Conservation (phyloP, 2,888 invertebrate species). For the Lasioglossum leucozonium region DNA sequence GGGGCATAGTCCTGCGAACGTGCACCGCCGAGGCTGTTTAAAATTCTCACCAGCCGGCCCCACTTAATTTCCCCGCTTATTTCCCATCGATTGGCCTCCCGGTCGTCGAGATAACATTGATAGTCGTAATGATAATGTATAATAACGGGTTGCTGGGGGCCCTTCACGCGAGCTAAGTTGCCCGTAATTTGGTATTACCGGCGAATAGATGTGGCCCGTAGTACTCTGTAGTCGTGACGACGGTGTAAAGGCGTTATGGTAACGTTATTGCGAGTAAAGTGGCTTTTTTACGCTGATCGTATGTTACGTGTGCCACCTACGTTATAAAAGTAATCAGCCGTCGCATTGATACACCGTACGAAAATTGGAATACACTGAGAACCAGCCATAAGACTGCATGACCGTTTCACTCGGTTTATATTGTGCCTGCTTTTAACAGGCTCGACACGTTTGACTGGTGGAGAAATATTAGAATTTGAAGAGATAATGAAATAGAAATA, state of each 20-base stretch:
- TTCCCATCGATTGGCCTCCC: constrained; percentile 26
- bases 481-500: too few relatives aligned
- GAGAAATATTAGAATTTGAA: not conserved
- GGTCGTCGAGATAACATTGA: constrained; percentile 15
- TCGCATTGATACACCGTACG: not conserved
- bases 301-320: not conserved
- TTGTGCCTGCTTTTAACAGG: not conserved
- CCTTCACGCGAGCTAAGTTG: not conserved
- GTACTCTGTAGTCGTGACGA: constrained; percentile 1
- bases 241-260: constrained; percentile 8
- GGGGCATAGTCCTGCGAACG: not conserved
- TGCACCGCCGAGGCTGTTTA: constrained; percentile 5
- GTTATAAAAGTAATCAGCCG: not conserved
- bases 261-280: constrained; percentile 17
- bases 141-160: not conserved
- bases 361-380: not conserved
- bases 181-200: constrained; percentile 32
- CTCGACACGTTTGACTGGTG: not conserved
- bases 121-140: constrained; percentile 20
- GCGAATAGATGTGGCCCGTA: constrained; percentile 1
- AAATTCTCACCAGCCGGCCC: constrained; percentile 22
- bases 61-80: constrained; percentile 26
- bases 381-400: not conserved
- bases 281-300: constrained; percentile 7
- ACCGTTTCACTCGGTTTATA: not conserved